Percentiles rank a stretch among this genome's conserved stretches.
phyloP scores from a whole-genome alignment of 2,113 vertebrate genomes.

The Sclerurus mexicanus region DNA sequence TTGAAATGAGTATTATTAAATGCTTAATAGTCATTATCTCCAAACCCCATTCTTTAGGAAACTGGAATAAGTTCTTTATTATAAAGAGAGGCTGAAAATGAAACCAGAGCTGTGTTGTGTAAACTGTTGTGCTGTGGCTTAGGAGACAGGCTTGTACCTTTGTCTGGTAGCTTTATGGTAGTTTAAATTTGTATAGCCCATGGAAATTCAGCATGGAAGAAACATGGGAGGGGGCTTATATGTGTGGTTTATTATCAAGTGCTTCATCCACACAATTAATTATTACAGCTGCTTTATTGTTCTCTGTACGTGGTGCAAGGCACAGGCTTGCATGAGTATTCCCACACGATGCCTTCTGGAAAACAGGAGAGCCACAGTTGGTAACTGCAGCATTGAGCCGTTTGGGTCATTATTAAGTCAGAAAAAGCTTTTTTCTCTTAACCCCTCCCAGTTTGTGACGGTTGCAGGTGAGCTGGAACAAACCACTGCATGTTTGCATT shows the following conservation, averaged over 20 bases:
- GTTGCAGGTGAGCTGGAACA: not conserved
- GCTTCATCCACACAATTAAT: not conserved
- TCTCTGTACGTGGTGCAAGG: not conserved
- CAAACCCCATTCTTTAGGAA: not conserved
- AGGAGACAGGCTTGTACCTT: not conserved
- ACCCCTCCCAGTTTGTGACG: not conserved
- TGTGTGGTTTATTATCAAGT: not conserved
- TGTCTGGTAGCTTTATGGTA: not conserved
- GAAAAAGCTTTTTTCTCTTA: not conserved
- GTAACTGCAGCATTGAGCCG: not conserved
- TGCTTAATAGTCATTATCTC: not conserved
- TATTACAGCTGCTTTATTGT: not conserved
- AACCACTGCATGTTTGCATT: not conserved
- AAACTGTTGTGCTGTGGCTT: not conserved
- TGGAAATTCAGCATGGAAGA: not conserved
- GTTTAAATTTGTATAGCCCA: not conserved
- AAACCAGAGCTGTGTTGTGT: not conserved
- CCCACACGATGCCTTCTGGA: not conserved
- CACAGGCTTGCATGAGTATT: not conserved
- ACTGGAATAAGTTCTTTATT: not conserved
- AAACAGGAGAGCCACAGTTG: not conserved
- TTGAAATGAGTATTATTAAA: constrained; percentile 16
- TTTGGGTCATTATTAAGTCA: not conserved
- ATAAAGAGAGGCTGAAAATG: not conserved
- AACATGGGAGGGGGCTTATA: not conserved